Base-by-base conservation (phyloP, 1,140 invertebrate genomes). In the Scaptomyza pallida region DNA sequence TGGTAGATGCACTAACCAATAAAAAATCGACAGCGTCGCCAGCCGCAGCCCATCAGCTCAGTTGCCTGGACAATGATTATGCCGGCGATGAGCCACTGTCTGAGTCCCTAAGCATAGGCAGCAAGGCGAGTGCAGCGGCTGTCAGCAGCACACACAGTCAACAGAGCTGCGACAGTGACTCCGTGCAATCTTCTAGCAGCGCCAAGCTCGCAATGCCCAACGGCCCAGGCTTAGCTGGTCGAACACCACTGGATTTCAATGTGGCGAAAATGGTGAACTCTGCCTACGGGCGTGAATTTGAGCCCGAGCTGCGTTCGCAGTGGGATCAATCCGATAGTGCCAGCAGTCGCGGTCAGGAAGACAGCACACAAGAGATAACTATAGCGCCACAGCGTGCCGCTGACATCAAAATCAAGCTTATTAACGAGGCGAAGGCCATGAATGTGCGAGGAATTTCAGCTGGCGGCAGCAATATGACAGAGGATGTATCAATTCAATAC, bases 351-450 rank as follows among this genome's bases (percentile, higher is more conserved):
- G 64, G 55, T 4, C 52, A 52, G 21, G 89, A 85, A 1, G 76
- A 78, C 19, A 82, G 41, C 44, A 63, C 62, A 26, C 86, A 79
- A 16, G 89, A 91, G 55, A 91, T 91, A 44, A 82, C 81, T 13
- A 90, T 91, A 33, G 64, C 68, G 1, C 89, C 89, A 10, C 78
- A 81, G n/a, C 75, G 89, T 15, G 86, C 89, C 1, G 65, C 51
- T 1, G 89, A 91, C 13, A 91, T 91, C 0, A 91, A 91, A 74
- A 91, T 91, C 3, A 91, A 91, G 16, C 78, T 91, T 2, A 71
- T 91, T 23, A 91, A 91, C 54, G 89, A 91, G 44, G 89, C 89
- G 6, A 91, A 91, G 68, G 89, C 89, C 3, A 91, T 91, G 89
- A 91, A 90, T 72, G 89, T 91, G 12, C 19, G 89, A 10, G 89